Evolutionary conservation across 2,888 invertebrate species (phyloP).

Genomic region (Drosophila kuntzei): DNA sequence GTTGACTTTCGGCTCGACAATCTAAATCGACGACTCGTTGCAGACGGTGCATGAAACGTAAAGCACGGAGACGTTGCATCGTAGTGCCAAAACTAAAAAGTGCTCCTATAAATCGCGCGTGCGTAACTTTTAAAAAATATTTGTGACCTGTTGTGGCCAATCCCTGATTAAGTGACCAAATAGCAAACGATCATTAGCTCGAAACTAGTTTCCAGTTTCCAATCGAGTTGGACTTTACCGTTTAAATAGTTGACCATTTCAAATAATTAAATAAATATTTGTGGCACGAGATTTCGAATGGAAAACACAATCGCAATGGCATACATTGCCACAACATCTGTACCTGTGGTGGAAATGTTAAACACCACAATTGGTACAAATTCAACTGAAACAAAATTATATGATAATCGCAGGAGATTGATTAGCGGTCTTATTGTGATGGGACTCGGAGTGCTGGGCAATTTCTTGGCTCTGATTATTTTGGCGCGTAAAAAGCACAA

Average conservation of each 20-base stretch:
- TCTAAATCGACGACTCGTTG: slow-evolving; percentile 69
- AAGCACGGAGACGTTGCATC: slow-evolving; percentile 29
- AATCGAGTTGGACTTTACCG: slow-evolving; percentile 1
- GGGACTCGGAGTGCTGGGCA: slow-evolving; percentile 90
- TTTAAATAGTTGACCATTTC: slow-evolving; percentile 12
- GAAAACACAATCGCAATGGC: not conserved
- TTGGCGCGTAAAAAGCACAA: slow-evolving; percentile 90
- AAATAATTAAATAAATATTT: slow-evolving; percentile 7
- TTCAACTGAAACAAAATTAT: slow-evolving; percentile 39
- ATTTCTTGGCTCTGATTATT: slow-evolving; percentile 91
- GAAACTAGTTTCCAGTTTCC: slow-evolving; percentile 10
- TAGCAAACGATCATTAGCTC: slow-evolving; percentile 17
- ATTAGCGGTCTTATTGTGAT: slow-evolving; percentile 86
- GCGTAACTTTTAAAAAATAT: slow-evolving; percentile 34
- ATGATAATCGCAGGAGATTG: slow-evolving; percentile 64
- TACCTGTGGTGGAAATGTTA: slow-evolving; percentile 1
- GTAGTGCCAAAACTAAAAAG: slow-evolving; percentile 15
- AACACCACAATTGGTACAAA: slow-evolving; percentile 9
- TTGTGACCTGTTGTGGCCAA: slow-evolving; percentile 2
- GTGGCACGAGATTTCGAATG: slow-evolving; percentile 2
- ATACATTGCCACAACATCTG: slow-evolving; percentile 9
- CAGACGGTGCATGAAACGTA: slow-evolving; percentile 68
- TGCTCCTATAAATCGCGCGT: slow-evolving; percentile 39
- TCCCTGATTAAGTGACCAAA: slow-evolving; percentile 47
- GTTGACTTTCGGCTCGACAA: slow-evolving; percentile 49